Evolutionary conservation across 2,113 vertebrate species (phyloP), one percentile per base, ranked within the genome.

Genomic region (Equus przewalskii): DNA sequence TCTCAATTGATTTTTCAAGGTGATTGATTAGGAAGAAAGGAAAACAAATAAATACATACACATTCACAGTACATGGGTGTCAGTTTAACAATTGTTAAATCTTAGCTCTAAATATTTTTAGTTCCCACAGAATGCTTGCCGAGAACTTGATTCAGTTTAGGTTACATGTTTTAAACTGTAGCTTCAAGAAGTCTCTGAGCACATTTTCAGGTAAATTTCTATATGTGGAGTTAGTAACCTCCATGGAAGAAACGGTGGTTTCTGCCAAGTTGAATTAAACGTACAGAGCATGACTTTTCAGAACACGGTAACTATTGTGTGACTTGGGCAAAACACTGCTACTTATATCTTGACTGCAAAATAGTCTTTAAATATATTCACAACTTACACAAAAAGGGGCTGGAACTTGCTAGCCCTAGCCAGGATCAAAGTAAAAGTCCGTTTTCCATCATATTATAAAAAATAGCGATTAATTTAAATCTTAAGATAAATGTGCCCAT

Each of bases 221-320:
- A 26, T 36, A 41, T 26, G 54, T n/a, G 44, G 7, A 67, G 18
- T 58, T 75, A 70, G 28, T 78, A n/a, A 44, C 21, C 7, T 85
- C 28, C 56, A 30, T 41, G 54, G 36, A 88, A 91, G 76, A 14
- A 90, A 24, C 80, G 51, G 69, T 70, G 8, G 24, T 80, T 97
- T 94, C 79, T 87, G 54, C 54, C 85, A 93, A 46, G 15, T 49
- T 65, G 64, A 73, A 62, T 84, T 90, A 80, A 91, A 44, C 65
- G 18, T 15, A 30, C 75, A 84, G 36, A 91, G 16, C 65, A 70
- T 11, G 12, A 44, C 21, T 88, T 97, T 84, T 87, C 72, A 72
- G 33, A 96, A 97, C 91, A 94, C 70, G 94, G 36, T 88, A 65
- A 76, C 51, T 60, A 72, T 88, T 91, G 33, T 96, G 72, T 65